Conservation (phyloP, 2,797 vertebrate species). For the Aldrovandia affinis region DNA sequence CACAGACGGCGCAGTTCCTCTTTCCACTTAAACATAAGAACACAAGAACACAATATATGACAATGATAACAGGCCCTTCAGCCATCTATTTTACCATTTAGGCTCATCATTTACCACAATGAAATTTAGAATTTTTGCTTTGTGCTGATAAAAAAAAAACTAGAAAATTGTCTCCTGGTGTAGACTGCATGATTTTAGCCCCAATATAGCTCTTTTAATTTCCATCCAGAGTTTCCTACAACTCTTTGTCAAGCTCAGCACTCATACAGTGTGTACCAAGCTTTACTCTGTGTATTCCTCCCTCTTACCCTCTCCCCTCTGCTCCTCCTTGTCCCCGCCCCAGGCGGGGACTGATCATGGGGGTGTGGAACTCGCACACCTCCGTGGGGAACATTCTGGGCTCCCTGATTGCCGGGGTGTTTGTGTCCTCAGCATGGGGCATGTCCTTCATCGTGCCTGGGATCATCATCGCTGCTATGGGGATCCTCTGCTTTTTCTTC, state of each 20-base stretch:
- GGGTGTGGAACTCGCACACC: constrained; percentile 97
- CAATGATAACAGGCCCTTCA: too few species aligned
- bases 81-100: too few species aligned
- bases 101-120: too few species aligned
- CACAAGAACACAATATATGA: too few species aligned
- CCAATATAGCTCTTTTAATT: too few species aligned
- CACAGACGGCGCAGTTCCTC: background rate
- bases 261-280: background rate
- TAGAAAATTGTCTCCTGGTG: too few species aligned
- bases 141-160: too few species aligned
- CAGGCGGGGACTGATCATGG: constrained; percentile 97
- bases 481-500: constrained; percentile 91
- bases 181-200: too few species aligned
- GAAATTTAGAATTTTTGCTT: too few species aligned
- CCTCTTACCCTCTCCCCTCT: background rate
- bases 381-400: constrained; percentile 96
- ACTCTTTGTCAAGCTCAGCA: too few species aligned
- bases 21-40: background rate
- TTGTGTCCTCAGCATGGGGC: constrained; percentile 87
- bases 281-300: background rate
- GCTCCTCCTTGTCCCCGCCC: background rate
- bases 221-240: too few species aligned
- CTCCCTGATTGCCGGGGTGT: constrained; percentile 88
- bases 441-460: constrained; percentile 93
- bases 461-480: constrained; percentile 78